A percentile compares a stretch with the other conserved stretches of the same genome.
Evolutionary conservation across 2,113 vertebrate species (phyloP).

Genomic region (Dipodomys merriami): DNA sequence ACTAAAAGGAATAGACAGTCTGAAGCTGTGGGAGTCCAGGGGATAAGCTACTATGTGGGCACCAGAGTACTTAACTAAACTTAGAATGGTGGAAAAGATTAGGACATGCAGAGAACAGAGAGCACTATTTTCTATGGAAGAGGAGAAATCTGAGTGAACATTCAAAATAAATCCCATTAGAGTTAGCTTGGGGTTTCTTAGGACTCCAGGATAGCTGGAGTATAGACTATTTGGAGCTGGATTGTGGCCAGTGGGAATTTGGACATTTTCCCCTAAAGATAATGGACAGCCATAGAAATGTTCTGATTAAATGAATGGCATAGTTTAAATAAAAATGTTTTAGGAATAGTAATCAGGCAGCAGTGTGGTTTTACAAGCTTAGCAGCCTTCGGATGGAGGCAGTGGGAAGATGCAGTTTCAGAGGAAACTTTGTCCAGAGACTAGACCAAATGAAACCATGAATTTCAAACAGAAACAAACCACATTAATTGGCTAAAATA

Average conservation of each 20-base stretch:
- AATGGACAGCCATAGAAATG: neutral
- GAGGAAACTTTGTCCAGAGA: neutral
- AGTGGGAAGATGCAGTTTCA: conserved; percentile 13
- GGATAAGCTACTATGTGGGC: neutral
- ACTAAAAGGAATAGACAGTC: conserved; percentile 1
- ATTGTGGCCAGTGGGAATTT: conserved; percentile 17
- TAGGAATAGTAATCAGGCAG: conserved; percentile 28
- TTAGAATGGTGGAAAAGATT: neutral
- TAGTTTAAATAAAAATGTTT: neutral
- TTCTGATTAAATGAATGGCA: conserved; percentile 46
- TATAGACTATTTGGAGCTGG: neutral
- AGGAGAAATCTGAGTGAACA: neutral
- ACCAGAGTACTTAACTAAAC: neutral
- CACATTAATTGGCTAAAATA: conserved; percentile 45
- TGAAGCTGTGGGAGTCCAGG: neutral
- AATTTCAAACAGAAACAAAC: conserved; percentile 53
- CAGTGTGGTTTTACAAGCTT: neutral
- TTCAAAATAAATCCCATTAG: neutral
- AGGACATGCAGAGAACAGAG: conserved; percentile 16
- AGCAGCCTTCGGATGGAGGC: neutral
- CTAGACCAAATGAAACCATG: conserved; percentile 23
- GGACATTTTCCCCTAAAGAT: neutral
- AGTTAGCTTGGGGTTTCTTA: neutral
- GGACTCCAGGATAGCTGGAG: neutral
- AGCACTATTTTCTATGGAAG: neutral